phyloP scores from a whole-genome alignment of 2,113 vertebrate genomes.

The Abramis brama region DNA sequence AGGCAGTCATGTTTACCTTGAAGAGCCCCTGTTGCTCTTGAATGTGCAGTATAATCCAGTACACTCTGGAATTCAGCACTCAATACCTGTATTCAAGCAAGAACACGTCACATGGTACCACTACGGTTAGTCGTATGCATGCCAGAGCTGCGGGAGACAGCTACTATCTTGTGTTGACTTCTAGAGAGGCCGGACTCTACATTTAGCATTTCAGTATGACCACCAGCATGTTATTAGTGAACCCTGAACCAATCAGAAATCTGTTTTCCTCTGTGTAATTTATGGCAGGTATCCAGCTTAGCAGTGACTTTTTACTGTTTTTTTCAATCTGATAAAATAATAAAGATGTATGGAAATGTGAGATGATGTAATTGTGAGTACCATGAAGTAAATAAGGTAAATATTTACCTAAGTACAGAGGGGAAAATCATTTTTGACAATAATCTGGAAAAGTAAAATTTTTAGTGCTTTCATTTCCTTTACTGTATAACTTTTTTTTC shows the following conservation, averaged over 20 bases:
- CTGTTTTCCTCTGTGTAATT: neutral
- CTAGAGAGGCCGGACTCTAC: constrained; percentile 60
- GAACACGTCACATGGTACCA: constrained; percentile 57
- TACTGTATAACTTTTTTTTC: neutral
- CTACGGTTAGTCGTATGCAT: constrained; percentile 65
- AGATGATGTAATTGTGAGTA: constrained; percentile 38
- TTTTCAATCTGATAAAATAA: constrained; percentile 26
- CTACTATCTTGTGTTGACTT: constrained; percentile 70
- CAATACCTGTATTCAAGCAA: constrained; percentile 77
- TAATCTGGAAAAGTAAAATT: neutral
- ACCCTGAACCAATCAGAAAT: constrained; percentile 39
- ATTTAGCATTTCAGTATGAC: constrained; percentile 37
- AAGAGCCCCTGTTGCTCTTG: constrained; percentile 72
- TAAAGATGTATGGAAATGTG: constrained; percentile 41
- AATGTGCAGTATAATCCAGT: constrained; percentile 66
- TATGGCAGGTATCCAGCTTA: constrained; percentile 5
- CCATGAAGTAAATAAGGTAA: constrained; percentile 22
- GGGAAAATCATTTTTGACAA: constrained; percentile 52
- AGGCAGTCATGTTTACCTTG: constrained; percentile 68
- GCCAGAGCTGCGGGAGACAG: constrained; percentile 69
- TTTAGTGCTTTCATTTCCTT: neutral
- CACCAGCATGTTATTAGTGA: constrained; percentile 16
- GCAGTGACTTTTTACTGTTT: neutral
- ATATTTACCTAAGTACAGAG: constrained; percentile 45
- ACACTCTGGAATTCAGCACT: constrained; percentile 71